Conservation (phyloP, 2,888 invertebrate species). For the Drosophila yooni region DNA sequence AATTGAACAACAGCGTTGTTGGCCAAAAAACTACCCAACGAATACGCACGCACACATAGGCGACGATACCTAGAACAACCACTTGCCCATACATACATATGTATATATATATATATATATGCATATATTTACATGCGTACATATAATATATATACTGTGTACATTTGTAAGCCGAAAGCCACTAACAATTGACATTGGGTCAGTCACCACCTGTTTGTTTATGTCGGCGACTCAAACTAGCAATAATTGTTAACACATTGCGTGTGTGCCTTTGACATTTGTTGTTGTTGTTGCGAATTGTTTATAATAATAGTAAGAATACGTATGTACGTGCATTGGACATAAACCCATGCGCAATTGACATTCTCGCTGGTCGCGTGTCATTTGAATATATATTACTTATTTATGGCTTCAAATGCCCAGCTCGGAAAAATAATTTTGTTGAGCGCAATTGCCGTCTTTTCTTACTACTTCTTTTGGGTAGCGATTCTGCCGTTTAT, state of each 20-base stretch:
- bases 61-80: slow-evolving; percentile 13
- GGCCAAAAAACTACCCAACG: slow-evolving; percentile 35
- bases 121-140: slow-evolving; percentile 1
- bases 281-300: slow-evolving; percentile 12
- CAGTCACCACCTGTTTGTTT: slow-evolving; percentile 61
- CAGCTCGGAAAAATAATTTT: slow-evolving; percentile 87
- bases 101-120: slow-evolving; percentile 2
- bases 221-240: slow-evolving; percentile 31
- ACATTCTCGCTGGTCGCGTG: slow-evolving; percentile 51
- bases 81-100: slow-evolving; percentile 1
- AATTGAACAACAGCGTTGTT: slow-evolving; percentile 27
- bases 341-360: slow-evolving; percentile 40
- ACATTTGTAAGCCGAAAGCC: slow-evolving; percentile 38
- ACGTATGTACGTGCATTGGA: slow-evolving; percentile 13
- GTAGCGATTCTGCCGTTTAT: slow-evolving; percentile 89
- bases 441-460: slow-evolving; percentile 86
- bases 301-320: slow-evolving; percentile 8
- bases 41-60: slow-evolving; percentile 5
- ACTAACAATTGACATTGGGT: slow-evolving; percentile 58
- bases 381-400: slow-evolving; percentile 36
- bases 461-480: slow-evolving; percentile 88
- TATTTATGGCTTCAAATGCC: slow-evolving; percentile 87
- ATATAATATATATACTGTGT: slow-evolving; percentile 4
- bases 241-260: slow-evolving; percentile 43
- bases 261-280: slow-evolving; percentile 33